Conservation (phyloP, 2,113 vertebrate genomes). For the Lucifuga dentata region DNA sequence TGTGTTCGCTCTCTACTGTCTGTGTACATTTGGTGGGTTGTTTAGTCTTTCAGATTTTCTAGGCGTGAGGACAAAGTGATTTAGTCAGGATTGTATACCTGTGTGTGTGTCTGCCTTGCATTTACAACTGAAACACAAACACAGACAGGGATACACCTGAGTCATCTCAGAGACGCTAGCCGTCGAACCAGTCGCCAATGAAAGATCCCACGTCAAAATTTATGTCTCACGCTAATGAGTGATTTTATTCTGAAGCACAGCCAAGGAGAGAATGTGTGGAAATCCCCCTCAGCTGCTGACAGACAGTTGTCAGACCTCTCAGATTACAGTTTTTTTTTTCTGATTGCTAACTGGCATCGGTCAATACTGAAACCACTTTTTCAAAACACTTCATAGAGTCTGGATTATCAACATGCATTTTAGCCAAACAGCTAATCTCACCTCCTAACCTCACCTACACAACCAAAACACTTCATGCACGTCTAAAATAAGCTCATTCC, state of each 20-base stretch:
- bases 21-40: slow-evolving; percentile 20
- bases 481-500: too few relatives aligned
- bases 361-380: too few relatives aligned
- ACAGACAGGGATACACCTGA: slow-evolving; percentile 21
- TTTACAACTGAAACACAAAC: slow-evolving; percentile 22
- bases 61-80: slow-evolving; percentile 16
- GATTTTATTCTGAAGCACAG: slow-evolving; percentile 51
- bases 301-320: slow-evolving; percentile 68
- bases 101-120: slow-evolving; percentile 4
- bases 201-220: slow-evolving; percentile 56
- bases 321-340: too few relatives aligned
- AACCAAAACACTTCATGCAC: too few relatives aligned
- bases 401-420: too few relatives aligned
- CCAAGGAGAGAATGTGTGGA: slow-evolving; percentile 57
- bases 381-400: too few relatives aligned
- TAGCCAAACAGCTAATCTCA: too few relatives aligned
- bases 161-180: neutral
- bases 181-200: slow-evolving; percentile 36
- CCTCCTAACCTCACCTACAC: too few relatives aligned
- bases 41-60: slow-evolving; percentile 21
- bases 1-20: slow-evolving; percentile 8
- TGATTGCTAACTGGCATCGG: too few relatives aligned
- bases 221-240: slow-evolving; percentile 56
- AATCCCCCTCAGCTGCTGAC: slow-evolving; percentile 63
- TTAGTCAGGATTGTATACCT: slow-evolving; percentile 8